These are phyloP conservation scores for Lathronympha strigana DNA, from an alignment of 2,888 invertebrate genomes.

Conservation along the genomic window DNA sequence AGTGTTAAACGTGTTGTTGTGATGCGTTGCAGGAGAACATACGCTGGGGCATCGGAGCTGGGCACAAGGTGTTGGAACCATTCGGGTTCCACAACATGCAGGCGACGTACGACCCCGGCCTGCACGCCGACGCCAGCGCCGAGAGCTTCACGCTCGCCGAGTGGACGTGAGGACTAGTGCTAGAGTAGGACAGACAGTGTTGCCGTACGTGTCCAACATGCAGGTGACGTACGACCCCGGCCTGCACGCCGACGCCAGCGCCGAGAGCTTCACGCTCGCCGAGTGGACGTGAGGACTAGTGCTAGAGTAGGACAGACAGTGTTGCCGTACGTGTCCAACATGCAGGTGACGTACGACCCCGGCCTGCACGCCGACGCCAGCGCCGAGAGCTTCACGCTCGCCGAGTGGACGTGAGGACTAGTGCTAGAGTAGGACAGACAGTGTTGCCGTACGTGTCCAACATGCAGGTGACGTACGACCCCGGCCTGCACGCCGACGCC, in stretches of 20 bases:
- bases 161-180: slow-evolving; percentile 72
- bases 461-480: slow-evolving; percentile 78
- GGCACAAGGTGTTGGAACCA: slow-evolving; percentile 55
- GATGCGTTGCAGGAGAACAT: slow-evolving; percentile 72
- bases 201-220: too few species aligned
- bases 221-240: slow-evolving; percentile 54
- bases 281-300: slow-evolving; percentile 49
- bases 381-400: slow-evolving; percentile 86
- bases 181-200: too few species aligned
- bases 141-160: slow-evolving; percentile 86
- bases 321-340: slow-evolving; percentile 50
- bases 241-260: slow-evolving; percentile 64
- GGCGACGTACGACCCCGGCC: slow-evolving; percentile 82
- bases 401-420: slow-evolving; percentile 80
- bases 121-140: slow-evolving; percentile 86
- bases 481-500: slow-evolving; percentile 77
- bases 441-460: too few species aligned
- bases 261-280: too few species aligned
- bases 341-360: slow-evolving; percentile 78
- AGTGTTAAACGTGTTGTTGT: too few species aligned
- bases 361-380: slow-evolving; percentile 85
- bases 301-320: slow-evolving; percentile 49
- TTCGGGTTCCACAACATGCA: slow-evolving; percentile 53
- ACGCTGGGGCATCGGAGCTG: slow-evolving; percentile 70
- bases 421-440: slow-evolving; percentile 52